Base-by-base conservation (phyloP, 1,140 invertebrate genomes). In the Yoshiicerus persimilis region DNA sequence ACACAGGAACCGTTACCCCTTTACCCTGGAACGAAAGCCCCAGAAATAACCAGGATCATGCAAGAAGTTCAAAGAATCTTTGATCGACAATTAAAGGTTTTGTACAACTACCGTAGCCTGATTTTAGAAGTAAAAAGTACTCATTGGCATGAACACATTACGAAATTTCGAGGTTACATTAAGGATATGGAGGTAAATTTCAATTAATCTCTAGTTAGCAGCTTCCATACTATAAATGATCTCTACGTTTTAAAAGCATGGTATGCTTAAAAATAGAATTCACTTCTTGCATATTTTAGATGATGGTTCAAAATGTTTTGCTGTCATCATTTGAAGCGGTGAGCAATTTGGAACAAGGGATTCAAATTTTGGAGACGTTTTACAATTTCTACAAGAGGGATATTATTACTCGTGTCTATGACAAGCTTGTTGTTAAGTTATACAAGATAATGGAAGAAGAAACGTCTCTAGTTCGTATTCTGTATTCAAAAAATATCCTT, bases 401-500 rank as follows among this genome's bases (percentile, higher is more conserved):
- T 91, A 95, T 94, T 66, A 93, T 93, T 75, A 91, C 91, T 38
- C 90, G 93, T 86, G 92, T 92, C 6, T 92, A 93, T 83, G 94
- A 94, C 89, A 93, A 93, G 91, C 93, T 93, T 91, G 93, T 92
- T 90, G 92, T 93, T 47, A 91, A 96, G 93, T 94, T 96, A 2
- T 97, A 96, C 94, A 93, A 94, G 30, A 94, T 96, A 92, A 96
- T 97, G 91, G 94, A 94, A 86, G 93, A 95, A n/a, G 96, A 97
- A 91, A 95, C 97, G 38, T 95, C 96, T 88, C 93, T 94, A 4
- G 94, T 95, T 0, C 96, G 96, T 91, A 94, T 95, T 86, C 95
- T 96, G 86, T 92, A 97, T 87, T 93, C 96, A 2, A 91, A 94
- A 30, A 94, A 95, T 80, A 93, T 94, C 1, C 93, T 95, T 36